Evolutionary conservation across 2,113 vertebrate species (phyloP), one percentile per base, ranked within the genome.

Genomic region (Saguinus midas): DNA sequence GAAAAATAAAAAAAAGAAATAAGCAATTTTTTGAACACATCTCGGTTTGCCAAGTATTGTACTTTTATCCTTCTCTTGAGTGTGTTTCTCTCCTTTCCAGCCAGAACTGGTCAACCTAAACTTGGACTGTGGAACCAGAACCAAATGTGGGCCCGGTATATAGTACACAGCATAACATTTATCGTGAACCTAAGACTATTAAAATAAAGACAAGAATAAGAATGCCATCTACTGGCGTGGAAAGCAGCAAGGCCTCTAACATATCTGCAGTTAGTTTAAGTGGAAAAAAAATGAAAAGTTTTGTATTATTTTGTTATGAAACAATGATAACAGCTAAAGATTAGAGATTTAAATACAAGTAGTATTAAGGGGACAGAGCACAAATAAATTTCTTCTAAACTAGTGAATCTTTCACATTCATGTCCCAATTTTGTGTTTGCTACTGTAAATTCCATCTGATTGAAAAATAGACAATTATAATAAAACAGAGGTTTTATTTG

Each of bases 151-250:
- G 48, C 72, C 84, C 29, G 35, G 23, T 52, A 57, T 45, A 70
- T 20, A 52, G 58, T 58, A 58, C 43, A 64, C 35, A 64, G 52
- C 55, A 50, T 27, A 72, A n/a, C 82, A 92, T 78, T 92, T 52
- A 87, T 95, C 79, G 76, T 11, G 84, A 79, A 75, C 57, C 43
- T 73, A 68, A 96, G 57, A 80, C n/a, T 21, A 91, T 76, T 96
- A 85, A 97, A 97, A 96, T 95, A 96, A 98, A 97, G 97, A 96
- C 96, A 97, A 97, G 97, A 98, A 98, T 98, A 94, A 97, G 94
- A 95, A 98, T 97, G 98, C 98, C 98, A 98, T 98, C 98, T 98
- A 97, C 97, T 98, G 98, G 98, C 18, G 82, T 91, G 57, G 82
- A 94, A 97, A 75, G 85, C 76, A 94, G 87, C 50, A 83, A 93